A percentile compares a stretch with the other conserved stretches of the same genome.
Evolutionary conservation across 2,113 vertebrate species (phyloP).

Genomic region (Ceyx margarethae): DNA sequence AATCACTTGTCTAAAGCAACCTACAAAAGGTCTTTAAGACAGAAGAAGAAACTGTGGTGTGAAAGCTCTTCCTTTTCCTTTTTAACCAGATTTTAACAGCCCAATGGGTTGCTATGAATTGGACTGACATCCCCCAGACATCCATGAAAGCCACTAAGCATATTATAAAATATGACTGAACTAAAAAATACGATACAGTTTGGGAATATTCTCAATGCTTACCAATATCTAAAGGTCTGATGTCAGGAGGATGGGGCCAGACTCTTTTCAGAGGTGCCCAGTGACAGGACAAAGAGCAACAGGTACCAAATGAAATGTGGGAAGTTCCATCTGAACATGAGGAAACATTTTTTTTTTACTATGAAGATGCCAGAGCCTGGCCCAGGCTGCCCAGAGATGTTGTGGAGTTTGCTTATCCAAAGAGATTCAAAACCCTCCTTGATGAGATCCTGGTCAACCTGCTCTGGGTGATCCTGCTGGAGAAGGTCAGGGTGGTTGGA

Average conservation of each 20-base stretch:
- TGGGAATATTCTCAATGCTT: not conserved
- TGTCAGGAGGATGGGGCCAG: not conserved
- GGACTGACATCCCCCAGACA: not conserved
- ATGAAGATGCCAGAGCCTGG: not conserved
- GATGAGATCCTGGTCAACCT: not conserved
- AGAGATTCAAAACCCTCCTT: not conserved
- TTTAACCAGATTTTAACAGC: not conserved
- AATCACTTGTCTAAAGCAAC: not conserved
- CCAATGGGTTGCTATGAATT: not conserved
- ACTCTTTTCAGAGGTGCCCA: not conserved
- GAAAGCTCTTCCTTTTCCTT: not conserved
- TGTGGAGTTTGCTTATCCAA: not conserved
- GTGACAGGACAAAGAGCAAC: not conserved
- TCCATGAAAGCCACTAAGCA: not conserved
- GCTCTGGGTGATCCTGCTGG: not conserved
- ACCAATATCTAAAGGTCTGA: not conserved
- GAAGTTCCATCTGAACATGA: not conserved
- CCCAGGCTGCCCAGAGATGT: not conserved
- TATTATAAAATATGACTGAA: not conserved
- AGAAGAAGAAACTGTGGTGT: not conserved
- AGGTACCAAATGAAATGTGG: not conserved
- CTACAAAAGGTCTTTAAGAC: not conserved
- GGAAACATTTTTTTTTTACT: not conserved
- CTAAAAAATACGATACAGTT: not conserved
- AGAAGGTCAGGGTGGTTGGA: not conserved